Conservation (phyloP, 2,888 invertebrate species). For the Oxystoma pomonae region DNA sequence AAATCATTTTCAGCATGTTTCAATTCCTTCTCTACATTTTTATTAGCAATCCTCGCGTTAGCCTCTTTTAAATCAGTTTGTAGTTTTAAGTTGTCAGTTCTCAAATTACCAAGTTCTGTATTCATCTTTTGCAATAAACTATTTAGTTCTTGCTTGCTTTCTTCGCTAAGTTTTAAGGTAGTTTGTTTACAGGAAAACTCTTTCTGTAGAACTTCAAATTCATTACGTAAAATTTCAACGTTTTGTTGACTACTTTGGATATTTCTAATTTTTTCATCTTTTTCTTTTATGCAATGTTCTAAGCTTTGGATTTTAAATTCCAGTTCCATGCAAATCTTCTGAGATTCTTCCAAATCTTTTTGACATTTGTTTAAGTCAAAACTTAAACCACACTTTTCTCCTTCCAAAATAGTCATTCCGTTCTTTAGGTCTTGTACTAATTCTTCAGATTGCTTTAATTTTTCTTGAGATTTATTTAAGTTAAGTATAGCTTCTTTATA, state of each 20-base stretch:
- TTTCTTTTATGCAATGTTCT: slow-evolving; percentile 4
- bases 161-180: slow-evolving; percentile 18
- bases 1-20: slow-evolving; percentile 24
- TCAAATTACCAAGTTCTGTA: slow-evolving; percentile 23
- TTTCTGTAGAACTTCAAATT: slow-evolving; percentile 4
- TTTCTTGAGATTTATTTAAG: slow-evolving; percentile 25
- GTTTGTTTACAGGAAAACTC: slow-evolving; percentile 17
- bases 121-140: slow-evolving; percentile 22
- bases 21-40: slow-evolving; percentile 23
- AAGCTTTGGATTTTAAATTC: slow-evolving; percentile 1
- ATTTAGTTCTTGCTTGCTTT: slow-evolving; percentile 22
- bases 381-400: slow-evolving; percentile 31
- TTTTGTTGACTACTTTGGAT: slow-evolving; percentile 5
- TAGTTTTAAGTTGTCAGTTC: slow-evolving; percentile 23
- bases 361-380: slow-evolving; percentile 24
- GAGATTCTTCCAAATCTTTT: slow-evolving; percentile 12
- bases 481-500: slow-evolving; percentile 23
- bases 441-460: slow-evolving; percentile 27
- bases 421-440: slow-evolving; percentile 29
- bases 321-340: slow-evolving; percentile 7
- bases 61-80: slow-evolving; percentile 21
- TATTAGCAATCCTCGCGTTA: slow-evolving; percentile 20
- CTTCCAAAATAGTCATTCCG: slow-evolving; percentile 30
- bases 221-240: background rate
- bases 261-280: background rate